These are phyloP conservation scores for Electrophaes corylata DNA, from an alignment of 2,888 invertebrate genomes.

Conservation along the genomic window DNA sequence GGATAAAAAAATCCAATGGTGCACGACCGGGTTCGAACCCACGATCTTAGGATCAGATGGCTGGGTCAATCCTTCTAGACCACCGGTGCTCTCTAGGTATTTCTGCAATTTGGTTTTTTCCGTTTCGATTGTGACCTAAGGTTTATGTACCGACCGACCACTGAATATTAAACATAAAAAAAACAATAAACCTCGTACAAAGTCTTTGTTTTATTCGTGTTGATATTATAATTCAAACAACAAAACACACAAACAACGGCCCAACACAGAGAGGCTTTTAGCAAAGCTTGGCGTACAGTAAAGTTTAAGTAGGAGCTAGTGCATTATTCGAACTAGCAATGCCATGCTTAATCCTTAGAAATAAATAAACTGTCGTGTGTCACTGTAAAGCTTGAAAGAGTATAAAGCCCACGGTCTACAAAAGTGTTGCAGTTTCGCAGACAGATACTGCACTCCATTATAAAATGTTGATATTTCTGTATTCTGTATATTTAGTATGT, in stretches of 20 bases:
- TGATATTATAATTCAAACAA: constrained; percentile 49
- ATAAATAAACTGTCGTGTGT: constrained; percentile 73
- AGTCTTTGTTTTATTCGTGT: too few relatives aligned
- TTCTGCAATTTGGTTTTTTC: too few relatives aligned
- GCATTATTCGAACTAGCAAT: constrained; percentile 59
- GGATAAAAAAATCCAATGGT: too few relatives aligned
- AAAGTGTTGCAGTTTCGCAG: constrained; percentile 1
- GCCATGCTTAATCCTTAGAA: constrained; percentile 65
- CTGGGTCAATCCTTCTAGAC: too few relatives aligned
- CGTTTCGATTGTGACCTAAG: too few relatives aligned
- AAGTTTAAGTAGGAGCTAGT: constrained; percentile 73
- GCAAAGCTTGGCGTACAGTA: constrained; percentile 69
- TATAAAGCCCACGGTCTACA: constrained; percentile 2
- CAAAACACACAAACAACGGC: constrained; percentile 61
- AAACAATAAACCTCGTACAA: constrained; percentile 21
- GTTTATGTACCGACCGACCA: too few relatives aligned
- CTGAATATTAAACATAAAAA: too few relatives aligned
- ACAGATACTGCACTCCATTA: not conserved
- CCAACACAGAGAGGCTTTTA: constrained; percentile 66
- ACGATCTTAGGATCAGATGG: too few relatives aligned
- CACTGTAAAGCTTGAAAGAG: constrained; percentile 64
- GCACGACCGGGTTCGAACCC: too few relatives aligned
- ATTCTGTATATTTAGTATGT: too few relatives aligned
- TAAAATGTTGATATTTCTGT: too few relatives aligned
- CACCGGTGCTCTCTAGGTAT: too few relatives aligned